Conservation (phyloP, 2,113 vertebrate genomes). For the Scomber scombrus region DNA sequence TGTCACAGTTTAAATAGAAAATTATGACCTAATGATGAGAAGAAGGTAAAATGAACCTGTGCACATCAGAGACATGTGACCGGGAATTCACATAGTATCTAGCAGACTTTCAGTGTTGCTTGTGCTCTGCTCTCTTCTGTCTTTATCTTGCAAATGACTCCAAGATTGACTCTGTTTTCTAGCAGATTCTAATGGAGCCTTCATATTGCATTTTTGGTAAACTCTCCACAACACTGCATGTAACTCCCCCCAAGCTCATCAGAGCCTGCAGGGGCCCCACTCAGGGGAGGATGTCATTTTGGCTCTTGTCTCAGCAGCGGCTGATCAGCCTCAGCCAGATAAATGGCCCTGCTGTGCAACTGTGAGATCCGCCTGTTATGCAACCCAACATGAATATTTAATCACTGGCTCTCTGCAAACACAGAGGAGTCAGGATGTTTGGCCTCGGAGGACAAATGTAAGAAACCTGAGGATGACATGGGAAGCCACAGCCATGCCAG, state of each 20-base stretch:
- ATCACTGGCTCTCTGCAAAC: conserved; percentile 27
- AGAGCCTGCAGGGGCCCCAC: conserved; percentile 6
- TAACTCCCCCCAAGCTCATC: not conserved
- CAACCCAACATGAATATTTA: conserved; percentile 68
- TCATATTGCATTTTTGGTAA: conserved; percentile 12
- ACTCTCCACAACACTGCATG: conserved; percentile 2
- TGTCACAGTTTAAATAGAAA: no score
- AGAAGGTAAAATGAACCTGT: no score
- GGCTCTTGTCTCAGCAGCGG: conserved; percentile 11
- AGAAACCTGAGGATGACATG: conserved; percentile 31
- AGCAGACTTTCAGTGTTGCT: no score
- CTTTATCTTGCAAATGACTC: not conserved
- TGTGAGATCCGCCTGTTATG: conserved; percentile 45
- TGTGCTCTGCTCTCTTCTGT: not conserved
- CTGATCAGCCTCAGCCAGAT: conserved; percentile 26
- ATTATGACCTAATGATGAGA: no score
- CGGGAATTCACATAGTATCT: no score
- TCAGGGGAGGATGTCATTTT: conserved; percentile 20
- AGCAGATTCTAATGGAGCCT: not conserved
- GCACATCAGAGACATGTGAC: no score
- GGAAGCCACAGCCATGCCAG: conserved; percentile 40
- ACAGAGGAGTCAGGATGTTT: conserved; percentile 45
- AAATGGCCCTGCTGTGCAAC: conserved; percentile 46
- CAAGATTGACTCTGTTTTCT: conserved; percentile 2
- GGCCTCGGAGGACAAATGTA: conserved; percentile 42